A percentile compares a stretch with the other conserved stretches of the same genome.
Conservation (phyloP, 2,888 invertebrate genomes). For the Acronicta aceris region DNA sequence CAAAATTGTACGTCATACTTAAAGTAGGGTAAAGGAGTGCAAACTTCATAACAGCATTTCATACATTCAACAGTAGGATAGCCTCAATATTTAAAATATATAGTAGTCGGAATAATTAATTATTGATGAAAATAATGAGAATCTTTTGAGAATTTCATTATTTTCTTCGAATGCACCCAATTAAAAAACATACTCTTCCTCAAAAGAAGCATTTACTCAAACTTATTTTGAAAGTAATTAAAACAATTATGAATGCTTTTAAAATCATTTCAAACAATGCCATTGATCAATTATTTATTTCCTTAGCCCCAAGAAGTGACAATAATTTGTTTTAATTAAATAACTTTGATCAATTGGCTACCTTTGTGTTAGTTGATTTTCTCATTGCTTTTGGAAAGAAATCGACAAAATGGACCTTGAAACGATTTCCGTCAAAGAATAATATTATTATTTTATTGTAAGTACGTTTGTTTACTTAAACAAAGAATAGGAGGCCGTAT, state of each 20-base stretch:
- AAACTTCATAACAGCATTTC: too few species aligned
- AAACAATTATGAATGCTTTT: conserved; percentile 5
- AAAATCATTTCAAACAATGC: not conserved
- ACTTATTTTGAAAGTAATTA: not conserved
- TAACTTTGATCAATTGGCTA: conserved; percentile 1
- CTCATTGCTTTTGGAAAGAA: not conserved
- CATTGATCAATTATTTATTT: conserved; percentile 3
- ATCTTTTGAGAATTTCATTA: too few species aligned
- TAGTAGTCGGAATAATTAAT: too few species aligned
- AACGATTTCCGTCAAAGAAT: too few species aligned
- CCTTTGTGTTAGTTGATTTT: not conserved
- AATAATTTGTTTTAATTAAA: conserved; percentile 7
- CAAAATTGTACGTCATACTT: too few species aligned
- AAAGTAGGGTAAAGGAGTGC: too few species aligned
- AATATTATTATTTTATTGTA: not conserved
- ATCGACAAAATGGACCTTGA: not conserved
- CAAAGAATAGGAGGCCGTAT: not conserved
- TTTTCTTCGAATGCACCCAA: conserved; percentile 1
- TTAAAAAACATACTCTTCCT: not conserved
- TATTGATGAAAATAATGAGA: too few species aligned
- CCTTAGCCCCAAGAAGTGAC: not conserved
- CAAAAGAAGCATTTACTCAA: not conserved
- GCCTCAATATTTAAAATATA: too few species aligned
- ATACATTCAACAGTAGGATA: too few species aligned
- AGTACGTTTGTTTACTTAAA: not conserved